Conservation (phyloP, 2,888 invertebrate species). For the Noctua comes region DNA sequence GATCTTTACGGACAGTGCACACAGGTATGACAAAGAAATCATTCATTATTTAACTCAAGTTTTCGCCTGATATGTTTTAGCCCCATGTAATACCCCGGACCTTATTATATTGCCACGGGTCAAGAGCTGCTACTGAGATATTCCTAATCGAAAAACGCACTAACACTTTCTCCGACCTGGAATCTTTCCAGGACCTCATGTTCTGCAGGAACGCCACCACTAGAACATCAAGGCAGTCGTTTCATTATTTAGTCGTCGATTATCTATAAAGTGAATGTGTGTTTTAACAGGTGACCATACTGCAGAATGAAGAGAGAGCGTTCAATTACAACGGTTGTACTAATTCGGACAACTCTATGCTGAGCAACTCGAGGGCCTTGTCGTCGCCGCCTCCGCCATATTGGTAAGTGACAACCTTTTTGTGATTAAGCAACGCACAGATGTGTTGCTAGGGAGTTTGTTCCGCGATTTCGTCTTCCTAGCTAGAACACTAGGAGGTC, state of each 20-base stretch:
- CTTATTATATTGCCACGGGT: background rate
- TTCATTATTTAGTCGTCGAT: background rate
- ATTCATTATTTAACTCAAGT: background rate
- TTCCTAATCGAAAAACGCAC: background rate
- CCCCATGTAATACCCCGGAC: background rate
- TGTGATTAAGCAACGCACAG: background rate
- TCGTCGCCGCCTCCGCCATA: slow-evolving; percentile 83
- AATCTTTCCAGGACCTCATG: background rate
- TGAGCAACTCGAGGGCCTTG: slow-evolving; percentile 75
- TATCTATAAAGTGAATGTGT: background rate
- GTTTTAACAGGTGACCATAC: slow-evolving; percentile 81
- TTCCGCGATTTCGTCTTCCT: background rate
- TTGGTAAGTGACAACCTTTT: slow-evolving; percentile 73
- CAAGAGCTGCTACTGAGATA: background rate
- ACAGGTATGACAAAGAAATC: slow-evolving; percentile 88
- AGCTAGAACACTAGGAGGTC: background rate
- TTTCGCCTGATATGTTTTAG: background rate
- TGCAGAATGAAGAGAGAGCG: slow-evolving; percentile 84
- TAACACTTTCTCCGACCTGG: background rate
- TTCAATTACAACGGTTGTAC: slow-evolving; percentile 85
- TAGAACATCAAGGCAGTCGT: background rate
- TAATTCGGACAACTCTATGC: slow-evolving; percentile 81
- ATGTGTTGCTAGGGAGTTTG: background rate
- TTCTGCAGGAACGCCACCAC: background rate
- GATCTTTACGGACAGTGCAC: slow-evolving; percentile 98